Base-by-base conservation (phyloP, 2,888 invertebrate species). In the Cremastinae sp. region DNA sequence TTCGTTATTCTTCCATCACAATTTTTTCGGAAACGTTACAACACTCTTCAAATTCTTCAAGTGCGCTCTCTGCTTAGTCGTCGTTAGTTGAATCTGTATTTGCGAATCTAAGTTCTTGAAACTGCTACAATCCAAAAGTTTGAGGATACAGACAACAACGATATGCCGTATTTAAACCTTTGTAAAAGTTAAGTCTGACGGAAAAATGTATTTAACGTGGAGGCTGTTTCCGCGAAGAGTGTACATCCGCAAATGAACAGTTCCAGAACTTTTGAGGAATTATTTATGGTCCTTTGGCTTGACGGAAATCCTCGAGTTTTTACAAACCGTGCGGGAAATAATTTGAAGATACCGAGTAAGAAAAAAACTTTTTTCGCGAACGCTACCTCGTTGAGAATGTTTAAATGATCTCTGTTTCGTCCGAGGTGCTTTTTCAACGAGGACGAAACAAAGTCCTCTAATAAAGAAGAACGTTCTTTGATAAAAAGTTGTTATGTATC, bases 361-460 rank as follows among this genome's bases (percentile, higher is more conserved):
- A n/a, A 41, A 14, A 22, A 64, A 64, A 1, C 39, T 51, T 14
- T 5, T 37, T 7, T 64, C 39, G 47, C 18, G 37, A 62, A 18
- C 49, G 2, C 37, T n/a, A n/a, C 9, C 49, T 62, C 2, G 10
- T 28, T 16, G 16, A 12, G 18, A 51, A 41, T 18, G 20, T 51
- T 64, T 10, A 20, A 2, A 51, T n/a, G 3, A 14, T 64, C 49
- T 10, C 5, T 14, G 3, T 9, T 12, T n/a, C 5, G 5, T 2
- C 28, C 35, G 0, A 35, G 8, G 22, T 51, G n/a, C 20, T n/a
- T 12, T 20, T 28, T 28, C 28, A 5, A 3, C 2, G 28, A 28
- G 28, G 5, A 28, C 2, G 28, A 28, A 2, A 28, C 2, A 5
- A 28, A 28, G 2, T 28, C 5, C 5, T 2, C 28, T 5, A 28